Evolutionary conservation across 2,797 vertebrate species (phyloP).

Genomic region (Cynodonichthys magdalenae): DNA sequence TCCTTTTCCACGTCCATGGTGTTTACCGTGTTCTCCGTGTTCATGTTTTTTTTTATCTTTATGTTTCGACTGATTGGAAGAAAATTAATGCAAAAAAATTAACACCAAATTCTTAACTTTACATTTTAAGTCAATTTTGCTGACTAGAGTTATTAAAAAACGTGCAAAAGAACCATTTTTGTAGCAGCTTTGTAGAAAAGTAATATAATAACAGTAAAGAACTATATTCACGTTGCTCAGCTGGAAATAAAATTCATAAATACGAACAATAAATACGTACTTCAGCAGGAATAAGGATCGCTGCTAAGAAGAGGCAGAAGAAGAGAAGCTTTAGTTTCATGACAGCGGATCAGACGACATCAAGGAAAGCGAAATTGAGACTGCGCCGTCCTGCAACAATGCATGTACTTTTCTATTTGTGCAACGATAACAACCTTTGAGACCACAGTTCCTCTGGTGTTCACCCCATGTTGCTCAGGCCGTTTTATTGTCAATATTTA

Average conservation of each 20-base stretch:
- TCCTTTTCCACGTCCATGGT: background rate
- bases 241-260: slow-evolving; percentile 3
- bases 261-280: slow-evolving; percentile 67
- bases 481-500: slow-evolving; percentile 44
- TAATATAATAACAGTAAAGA: slow-evolving; percentile 13
- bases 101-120: background rate
- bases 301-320: slow-evolving; percentile 65
- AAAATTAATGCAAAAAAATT: background rate
- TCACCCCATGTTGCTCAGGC: slow-evolving; percentile 27
- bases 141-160: background rate
- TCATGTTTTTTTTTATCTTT: slow-evolving; percentile 27
- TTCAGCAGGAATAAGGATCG: slow-evolving; percentile 72
- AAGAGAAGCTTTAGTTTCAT: slow-evolving; percentile 79
- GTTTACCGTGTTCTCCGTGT: background rate
- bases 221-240: slow-evolving; percentile 7
- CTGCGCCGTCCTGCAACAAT: slow-evolving; percentile 20
- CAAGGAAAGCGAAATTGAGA: slow-evolving; percentile 39
- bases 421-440: slow-evolving; percentile 66
- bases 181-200: background rate
- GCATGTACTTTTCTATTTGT: slow-evolving; percentile 42
- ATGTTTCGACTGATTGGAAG: slow-evolving; percentile 50
- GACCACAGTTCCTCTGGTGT: slow-evolving; percentile 22
- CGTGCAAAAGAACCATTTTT: background rate
- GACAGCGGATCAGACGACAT: slow-evolving; percentile 44
- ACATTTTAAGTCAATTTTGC: background rate